phyloP scores from a whole-genome alignment of 2,797 vertebrate species.

The Phoeniculus purpureus region DNA sequence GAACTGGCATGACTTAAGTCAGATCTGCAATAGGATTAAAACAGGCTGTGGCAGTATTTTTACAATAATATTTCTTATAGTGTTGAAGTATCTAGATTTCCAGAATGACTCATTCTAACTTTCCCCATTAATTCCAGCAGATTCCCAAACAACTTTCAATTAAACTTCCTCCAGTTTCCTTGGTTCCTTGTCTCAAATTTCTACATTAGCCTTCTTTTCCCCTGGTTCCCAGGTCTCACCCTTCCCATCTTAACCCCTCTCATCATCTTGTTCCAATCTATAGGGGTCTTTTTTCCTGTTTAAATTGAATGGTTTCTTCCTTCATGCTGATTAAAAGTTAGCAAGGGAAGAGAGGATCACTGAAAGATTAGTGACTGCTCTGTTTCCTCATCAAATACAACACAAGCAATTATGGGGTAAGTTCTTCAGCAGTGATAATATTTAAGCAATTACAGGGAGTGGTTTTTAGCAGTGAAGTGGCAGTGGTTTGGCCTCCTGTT shows the following conservation, averaged over 20 bases:
- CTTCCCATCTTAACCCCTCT: neutral
- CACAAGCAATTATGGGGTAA: neutral
- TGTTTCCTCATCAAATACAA: neutral
- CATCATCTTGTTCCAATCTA: neutral
- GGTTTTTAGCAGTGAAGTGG: neutral
- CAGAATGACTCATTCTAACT: neutral
- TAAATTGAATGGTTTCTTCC: neutral
- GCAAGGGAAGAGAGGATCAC: neutral
- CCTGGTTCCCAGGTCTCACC: neutral
- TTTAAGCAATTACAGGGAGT: neutral
- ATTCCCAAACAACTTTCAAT: neutral
- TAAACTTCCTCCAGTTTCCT: neutral
- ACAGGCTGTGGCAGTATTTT: neutral
- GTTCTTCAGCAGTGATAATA: neutral
- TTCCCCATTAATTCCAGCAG: slow-evolving; percentile 5
- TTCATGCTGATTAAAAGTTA: slow-evolving; percentile 9
- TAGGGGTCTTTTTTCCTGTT: neutral
- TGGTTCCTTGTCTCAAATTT: neutral
- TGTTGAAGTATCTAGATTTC: neutral
- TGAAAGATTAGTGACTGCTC: neutral
- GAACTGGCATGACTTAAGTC: slow-evolving; percentile 44
- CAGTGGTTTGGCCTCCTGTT: neutral
- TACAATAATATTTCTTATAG: neutral
- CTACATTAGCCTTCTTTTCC: neutral
- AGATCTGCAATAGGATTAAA: slow-evolving; percentile 29